Evolutionary conservation across 2,113 vertebrate species (phyloP), one percentile per base, ranked within the genome.

Genomic region (Chunga burmeisteri): DNA sequence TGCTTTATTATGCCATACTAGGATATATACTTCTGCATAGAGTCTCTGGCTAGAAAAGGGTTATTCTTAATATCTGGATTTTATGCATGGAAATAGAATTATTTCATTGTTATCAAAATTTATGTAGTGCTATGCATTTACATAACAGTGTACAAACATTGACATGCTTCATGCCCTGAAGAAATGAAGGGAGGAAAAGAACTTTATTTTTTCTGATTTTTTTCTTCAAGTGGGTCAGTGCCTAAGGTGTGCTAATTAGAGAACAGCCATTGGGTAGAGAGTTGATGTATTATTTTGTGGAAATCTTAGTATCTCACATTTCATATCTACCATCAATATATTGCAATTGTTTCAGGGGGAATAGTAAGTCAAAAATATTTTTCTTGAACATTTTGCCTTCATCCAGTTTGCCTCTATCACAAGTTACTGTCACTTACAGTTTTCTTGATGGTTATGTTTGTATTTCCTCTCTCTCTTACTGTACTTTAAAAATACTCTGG

Each of bases 161-260:
- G 94, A 93, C 71, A 49, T 84, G 49, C 47, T 95, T 91, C 47
- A 46, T 94, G 44, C 93, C 95, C 94, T 73, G 67, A 81, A 93
- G 96, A 86, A 53, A 93, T 20, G 27, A 89, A 85, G 32, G 32
- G 53, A 93, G 71, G 52, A 72, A 94, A 85, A 94, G 9, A 93
- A 67, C 29, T 87, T 78, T 40, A 38, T 87, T 82, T 94, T 90
- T 84, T 75, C 59, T 81, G 34, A 16, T 68, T 67, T 75, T 62
- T 75, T 88, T 66, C 94, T 93, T 34, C 3, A 95, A 96, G 73
- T 95, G 78, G 90, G 92, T 97, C 91, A 94, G 32, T 81, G 96
- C 96, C 92, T 78, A 44, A 90, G 86, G 92, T 92, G 8, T 70
- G 58, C 61, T 96, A 96, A 96, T 97, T 96, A 90, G 58, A 89